phyloP scores from a whole-genome alignment of 1,140 invertebrate species.

The Oncopeltus fasciatus region DNA sequence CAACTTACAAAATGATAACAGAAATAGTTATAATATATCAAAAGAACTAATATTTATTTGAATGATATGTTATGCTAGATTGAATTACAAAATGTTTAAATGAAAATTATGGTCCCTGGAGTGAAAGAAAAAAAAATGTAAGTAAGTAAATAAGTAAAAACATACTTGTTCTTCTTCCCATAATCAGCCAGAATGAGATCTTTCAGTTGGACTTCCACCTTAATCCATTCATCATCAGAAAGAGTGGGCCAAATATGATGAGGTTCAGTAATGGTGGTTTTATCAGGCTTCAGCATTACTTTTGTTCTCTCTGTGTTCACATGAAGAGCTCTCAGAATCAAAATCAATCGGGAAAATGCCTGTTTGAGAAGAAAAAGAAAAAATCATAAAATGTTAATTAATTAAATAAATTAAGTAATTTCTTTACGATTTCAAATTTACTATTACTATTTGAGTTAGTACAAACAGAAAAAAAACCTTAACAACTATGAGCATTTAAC shows the following conservation, averaged over 20 bases:
- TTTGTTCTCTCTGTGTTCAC: slow-evolving; percentile 99
- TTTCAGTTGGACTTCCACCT: slow-evolving; percentile 95
- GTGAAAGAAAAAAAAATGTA: no score
- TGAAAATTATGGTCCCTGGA: no score
- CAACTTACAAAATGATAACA: no score
- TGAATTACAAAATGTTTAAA: no score
- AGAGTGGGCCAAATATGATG: slow-evolving; percentile 99
- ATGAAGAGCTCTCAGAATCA: slow-evolving; percentile 91
- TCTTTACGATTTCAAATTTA: background rate
- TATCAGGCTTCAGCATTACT: slow-evolving; percentile 91
- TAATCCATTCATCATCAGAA: slow-evolving; percentile 98
- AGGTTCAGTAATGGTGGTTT: slow-evolving; percentile 94
- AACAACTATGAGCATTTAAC: no score
- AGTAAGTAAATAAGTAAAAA: slow-evolving; percentile 18
- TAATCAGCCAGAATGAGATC: slow-evolving; percentile 98
- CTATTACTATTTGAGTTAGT: background rate
- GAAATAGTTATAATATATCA: no score
- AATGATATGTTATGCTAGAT: no score
- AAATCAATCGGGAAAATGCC: slow-evolving; percentile 92
- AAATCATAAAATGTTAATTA: background rate
- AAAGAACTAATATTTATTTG: no score
- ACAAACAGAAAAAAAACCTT: background rate
- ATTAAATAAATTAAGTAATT: background rate
- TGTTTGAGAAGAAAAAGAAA: slow-evolving; percentile 25
- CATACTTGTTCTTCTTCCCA: slow-evolving; percentile 96